These are phyloP conservation scores for Pangasius mekongensis DNA, from an alignment of 2,797 vertebrate genomes.

Conservation along the genomic window DNA sequence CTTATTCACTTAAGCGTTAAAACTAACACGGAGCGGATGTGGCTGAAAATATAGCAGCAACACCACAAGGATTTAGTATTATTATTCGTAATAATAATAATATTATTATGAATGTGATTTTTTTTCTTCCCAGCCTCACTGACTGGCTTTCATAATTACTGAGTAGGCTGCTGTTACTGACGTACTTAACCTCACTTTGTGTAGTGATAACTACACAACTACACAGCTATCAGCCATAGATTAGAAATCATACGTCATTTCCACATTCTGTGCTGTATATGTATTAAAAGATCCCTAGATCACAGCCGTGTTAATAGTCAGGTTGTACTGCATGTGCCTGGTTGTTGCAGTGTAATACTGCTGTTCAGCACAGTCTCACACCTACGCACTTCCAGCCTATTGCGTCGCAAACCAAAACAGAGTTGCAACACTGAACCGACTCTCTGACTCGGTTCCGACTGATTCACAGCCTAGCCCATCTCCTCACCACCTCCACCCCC, in stretches of 20 bases:
- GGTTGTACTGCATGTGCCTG: conserved; percentile 18
- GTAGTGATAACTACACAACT: background rate
- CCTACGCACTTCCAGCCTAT: conserved; percentile 46
- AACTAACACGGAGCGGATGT: background rate
- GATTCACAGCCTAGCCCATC: background rate
- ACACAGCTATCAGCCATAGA: background rate
- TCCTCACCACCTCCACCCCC: background rate
- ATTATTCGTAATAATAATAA: background rate
- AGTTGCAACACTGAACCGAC: conserved; percentile 37
- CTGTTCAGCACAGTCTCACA: conserved; percentile 43
- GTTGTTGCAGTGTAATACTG: conserved; percentile 31
- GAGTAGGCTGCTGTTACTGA: conserved; percentile 28
- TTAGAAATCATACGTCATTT: background rate
- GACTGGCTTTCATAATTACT: background rate
- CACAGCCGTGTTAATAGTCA: background rate
- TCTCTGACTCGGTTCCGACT: background rate
- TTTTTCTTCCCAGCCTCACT: background rate
- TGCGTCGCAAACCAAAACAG: conserved; percentile 48
- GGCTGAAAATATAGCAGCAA: background rate
- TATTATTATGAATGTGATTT: background rate
- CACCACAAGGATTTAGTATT: background rate
- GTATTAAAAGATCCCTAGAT: background rate
- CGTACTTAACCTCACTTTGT: conserved; percentile 15
- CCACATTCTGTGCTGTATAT: background rate
- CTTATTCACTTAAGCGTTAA: background rate